Evolutionary conservation across 2,113 vertebrate genomes (phyloP), one percentile per base, ranked within the genome.

Genomic region (Psittacara wagleri): DNA sequence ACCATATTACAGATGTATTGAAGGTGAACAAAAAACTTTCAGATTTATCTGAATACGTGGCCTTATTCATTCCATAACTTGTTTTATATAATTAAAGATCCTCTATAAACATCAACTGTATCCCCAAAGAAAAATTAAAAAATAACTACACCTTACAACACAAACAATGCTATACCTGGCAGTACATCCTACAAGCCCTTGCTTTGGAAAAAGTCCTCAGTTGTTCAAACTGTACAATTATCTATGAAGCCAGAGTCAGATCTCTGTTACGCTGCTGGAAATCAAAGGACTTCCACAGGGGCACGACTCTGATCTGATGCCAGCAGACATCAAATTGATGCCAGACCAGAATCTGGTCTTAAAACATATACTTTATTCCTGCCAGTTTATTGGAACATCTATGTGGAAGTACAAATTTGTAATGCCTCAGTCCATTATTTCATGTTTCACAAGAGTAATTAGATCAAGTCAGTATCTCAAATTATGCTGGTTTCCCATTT

Each of bases 1-100:
- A 92, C 86, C 68, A 96, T 90, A 72, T 35, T 94, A 83, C 90
- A 92, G 81, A 69, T 80, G 46, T 72, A 94, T 89, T 90, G 89
- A 95, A 97, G 95, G 74, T 62, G 62, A 94, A 61, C 52, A 96
- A 77, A 96, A 94, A 90, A 79, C 92, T 86, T 95, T 87, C 90
- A 86, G 61, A 91, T 96, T 96, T 96, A 95, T 95, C 78, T 43
- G 82, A 95, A 93, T 95, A 63, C 16, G 92, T 49, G 39, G 74
- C 92, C 86, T 90, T 93, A 86, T 94, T 90, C 43, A 84, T 90
- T 94, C 90, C 49, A 55, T 91, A 92, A 95, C 63, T 95, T 94
- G 52, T 77, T 92, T 96, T 86, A 84, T 92, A 83, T 78, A 90
- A 90, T 96, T 64, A 95, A 18, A 92, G 67, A 93, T 88, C 88